These are phyloP conservation scores for Trissonchulus latispiculum DNA, from an alignment of 2,888 invertebrate species.

Conservation along the genomic window DNA sequence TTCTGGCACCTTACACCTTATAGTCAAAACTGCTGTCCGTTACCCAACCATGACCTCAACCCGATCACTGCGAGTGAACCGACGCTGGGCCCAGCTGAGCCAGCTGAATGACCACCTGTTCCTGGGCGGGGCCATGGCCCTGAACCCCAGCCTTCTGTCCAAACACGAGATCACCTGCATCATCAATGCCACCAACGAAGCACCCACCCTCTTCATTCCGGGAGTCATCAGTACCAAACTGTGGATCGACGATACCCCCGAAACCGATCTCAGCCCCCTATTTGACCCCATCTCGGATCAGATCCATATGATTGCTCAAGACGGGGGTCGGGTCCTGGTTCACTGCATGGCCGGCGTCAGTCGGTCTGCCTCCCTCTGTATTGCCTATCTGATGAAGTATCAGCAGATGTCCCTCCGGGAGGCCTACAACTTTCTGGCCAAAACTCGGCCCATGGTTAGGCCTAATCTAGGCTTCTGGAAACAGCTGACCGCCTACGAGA, in stretches of 20 bases:
- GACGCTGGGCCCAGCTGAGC: conserved; percentile 37
- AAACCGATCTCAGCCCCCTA: conserved; percentile 38
- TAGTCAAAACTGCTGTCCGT: too few relatives aligned
- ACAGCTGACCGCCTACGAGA: conserved; percentile 74
- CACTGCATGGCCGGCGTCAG: conserved; percentile 85
- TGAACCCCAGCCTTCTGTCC: conserved; percentile 58
- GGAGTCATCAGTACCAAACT: conserved; percentile 48
- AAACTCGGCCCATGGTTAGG: conserved; percentile 64
- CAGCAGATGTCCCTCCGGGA: conserved; percentile 63
- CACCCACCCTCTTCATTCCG: conserved; percentile 51
- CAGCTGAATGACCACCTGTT: conserved; percentile 55
- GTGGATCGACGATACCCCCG: conserved; percentile 41
- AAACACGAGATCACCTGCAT: conserved; percentile 59
- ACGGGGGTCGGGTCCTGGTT: conserved; percentile 60
- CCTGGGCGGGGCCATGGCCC: conserved; percentile 66
- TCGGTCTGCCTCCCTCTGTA: conserved; percentile 68
- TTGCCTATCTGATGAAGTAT: conserved; percentile 78
- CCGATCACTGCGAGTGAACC: conserved; percentile 41
- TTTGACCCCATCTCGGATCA: conserved; percentile 39
- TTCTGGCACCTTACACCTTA: too few relatives aligned
- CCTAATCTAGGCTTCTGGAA: conserved; percentile 83
- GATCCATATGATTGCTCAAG: conserved; percentile 30
- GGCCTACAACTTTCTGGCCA: conserved; percentile 66
- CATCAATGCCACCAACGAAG: conserved; percentile 69
- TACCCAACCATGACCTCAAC: too few relatives aligned